A percentile compares a stretch with the other conserved stretches of the same genome.
These are phyloP conservation scores for Pipistrellus pipistrellus DNA, from an alignment of 2,797 vertebrate genomes.

Conservation along the genomic window DNA sequence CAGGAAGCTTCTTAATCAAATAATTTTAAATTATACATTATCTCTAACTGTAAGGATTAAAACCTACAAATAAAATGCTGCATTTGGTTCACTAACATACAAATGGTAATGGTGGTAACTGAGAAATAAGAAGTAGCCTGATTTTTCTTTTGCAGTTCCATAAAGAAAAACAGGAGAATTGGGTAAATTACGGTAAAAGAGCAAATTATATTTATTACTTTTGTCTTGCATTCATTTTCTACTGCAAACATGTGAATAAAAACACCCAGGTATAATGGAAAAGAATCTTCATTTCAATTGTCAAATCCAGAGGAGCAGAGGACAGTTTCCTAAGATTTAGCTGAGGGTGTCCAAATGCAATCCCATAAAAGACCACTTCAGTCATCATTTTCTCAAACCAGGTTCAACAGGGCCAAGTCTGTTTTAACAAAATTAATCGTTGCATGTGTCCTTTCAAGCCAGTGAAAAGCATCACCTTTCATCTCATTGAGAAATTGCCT, in stretches of 20 bases:
- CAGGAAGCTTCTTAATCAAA: neutral
- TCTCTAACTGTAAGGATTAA: neutral
- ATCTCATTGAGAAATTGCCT: constrained; percentile 47
- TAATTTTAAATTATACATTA: neutral
- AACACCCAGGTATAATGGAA: neutral
- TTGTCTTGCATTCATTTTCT: neutral
- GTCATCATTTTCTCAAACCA: constrained; percentile 53
- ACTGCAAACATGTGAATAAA: constrained; percentile 11
- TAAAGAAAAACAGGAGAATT: neutral
- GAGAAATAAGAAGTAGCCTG: neutral
- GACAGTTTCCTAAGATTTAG: neutral
- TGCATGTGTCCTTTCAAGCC: constrained; percentile 66
- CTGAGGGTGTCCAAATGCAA: constrained; percentile 21
- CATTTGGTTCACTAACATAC: neutral
- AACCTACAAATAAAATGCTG: neutral
- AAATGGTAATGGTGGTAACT: neutral
- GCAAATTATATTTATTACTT: neutral
- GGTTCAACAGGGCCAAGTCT: constrained; percentile 68
- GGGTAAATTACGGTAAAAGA: neutral
- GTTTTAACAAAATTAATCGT: constrained; percentile 68
- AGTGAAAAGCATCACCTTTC: constrained; percentile 67
- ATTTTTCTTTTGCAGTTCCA: neutral
- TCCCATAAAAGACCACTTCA: constrained; percentile 61
- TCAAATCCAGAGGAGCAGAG: constrained; percentile 7
- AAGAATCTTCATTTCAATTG: neutral